These are phyloP conservation scores for Oryzias dopingdopingensis DNA, from an alignment of 2,797 vertebrate genomes.

Conservation along the genomic window DNA sequence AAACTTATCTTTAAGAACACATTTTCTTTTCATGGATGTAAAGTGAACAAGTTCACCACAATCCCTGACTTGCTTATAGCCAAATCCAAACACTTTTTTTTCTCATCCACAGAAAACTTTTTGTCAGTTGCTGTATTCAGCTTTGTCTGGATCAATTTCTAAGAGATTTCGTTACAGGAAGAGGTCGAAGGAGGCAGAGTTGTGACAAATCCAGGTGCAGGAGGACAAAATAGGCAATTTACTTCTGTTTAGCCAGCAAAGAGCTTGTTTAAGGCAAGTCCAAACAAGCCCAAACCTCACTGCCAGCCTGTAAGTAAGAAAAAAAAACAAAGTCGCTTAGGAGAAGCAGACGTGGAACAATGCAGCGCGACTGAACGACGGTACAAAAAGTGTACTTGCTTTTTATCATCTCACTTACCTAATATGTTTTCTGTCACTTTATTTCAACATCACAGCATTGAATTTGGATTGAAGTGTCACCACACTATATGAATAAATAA, in stretches of 20 bases:
- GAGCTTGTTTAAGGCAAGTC: background rate
- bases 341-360: background rate
- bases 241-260: background rate
- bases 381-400: constrained; percentile 12
- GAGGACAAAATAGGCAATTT: background rate
- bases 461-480: constrained; percentile 21
- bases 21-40: too few relatives aligned
- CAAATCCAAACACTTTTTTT: too few relatives aligned
- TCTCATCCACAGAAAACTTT: background rate
- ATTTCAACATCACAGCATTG: constrained; percentile 25
- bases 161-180: background rate
- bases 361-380: constrained; percentile 19
- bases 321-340: background rate
- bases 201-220: background rate
- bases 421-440: constrained; percentile 21
- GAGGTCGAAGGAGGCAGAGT: background rate
- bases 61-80: too few relatives aligned
- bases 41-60: too few relatives aligned
- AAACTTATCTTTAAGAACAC: too few relatives aligned
- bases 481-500: constrained; percentile 32
- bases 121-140: background rate
- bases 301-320: background rate
- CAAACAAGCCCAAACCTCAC: background rate
- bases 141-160: background rate
- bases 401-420: constrained; percentile 7